phyloP scores from a whole-genome alignment of 2,113 vertebrate genomes.

The Python bivittatus region DNA sequence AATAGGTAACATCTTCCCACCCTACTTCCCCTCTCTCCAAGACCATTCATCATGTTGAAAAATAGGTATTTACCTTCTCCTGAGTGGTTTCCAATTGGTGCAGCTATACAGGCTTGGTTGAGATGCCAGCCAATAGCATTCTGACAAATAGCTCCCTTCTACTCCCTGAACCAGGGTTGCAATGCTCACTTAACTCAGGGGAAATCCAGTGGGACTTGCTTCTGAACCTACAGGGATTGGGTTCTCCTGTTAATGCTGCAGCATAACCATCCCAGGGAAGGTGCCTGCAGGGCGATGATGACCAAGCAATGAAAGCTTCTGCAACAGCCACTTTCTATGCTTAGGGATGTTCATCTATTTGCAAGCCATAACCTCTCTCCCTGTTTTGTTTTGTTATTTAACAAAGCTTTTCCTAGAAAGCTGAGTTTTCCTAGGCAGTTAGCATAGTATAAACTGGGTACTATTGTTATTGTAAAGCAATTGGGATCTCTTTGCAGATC shows the following conservation, averaged over 20 bases:
- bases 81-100: constrained; percentile 16
- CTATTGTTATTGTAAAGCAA: neutral
- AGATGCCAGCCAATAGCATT: neutral
- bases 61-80: constrained; percentile 28
- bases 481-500: neutral
- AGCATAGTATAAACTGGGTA: neutral
- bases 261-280: neutral
- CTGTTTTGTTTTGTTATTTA: neutral
- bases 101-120: neutral
- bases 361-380: neutral
- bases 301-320: neutral
- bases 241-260: neutral
- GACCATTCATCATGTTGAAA: constrained; percentile 49
- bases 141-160: neutral
- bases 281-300: constrained; percentile 4
- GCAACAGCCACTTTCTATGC: neutral
- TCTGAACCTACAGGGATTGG: neutral
- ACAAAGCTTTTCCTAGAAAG: neutral
- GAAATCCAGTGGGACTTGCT: neutral
- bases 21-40: neutral
- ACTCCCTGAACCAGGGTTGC: neutral
- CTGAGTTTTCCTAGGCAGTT: neutral
- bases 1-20: constrained; percentile 47
- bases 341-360: neutral
- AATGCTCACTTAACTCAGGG: neutral